A percentile compares a stretch with the other conserved stretches of the same genome.
These are phyloP conservation scores for Pseudorectes ferrugineus DNA, from an alignment of 2,113 vertebrate species.

Conservation along the genomic window DNA sequence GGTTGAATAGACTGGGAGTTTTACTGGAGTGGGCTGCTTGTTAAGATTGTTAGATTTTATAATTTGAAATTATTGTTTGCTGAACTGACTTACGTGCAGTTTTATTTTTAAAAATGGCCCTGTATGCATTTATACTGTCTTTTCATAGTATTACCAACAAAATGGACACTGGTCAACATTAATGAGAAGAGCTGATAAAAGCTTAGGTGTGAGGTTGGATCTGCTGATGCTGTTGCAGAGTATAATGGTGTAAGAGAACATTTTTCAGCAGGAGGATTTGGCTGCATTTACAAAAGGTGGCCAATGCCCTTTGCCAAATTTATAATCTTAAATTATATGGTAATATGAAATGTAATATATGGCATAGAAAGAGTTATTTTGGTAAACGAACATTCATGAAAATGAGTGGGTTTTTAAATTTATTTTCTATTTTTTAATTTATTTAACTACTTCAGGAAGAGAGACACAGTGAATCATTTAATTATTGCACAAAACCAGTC, in stretches of 20 bases:
- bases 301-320: not conserved
- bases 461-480: slow-evolving; percentile 2
- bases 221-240: not conserved
- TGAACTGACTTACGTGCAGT: not conserved
- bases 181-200: not conserved
- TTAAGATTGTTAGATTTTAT: not conserved
- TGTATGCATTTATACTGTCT: not conserved
- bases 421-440: not conserved
- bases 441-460: not conserved
- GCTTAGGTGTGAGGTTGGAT: not conserved
- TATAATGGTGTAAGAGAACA: not conserved
- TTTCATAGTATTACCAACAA: not conserved
- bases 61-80: not conserved
- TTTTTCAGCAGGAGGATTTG: not conserved
- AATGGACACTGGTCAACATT: not conserved
- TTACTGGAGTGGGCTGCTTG: not conserved
- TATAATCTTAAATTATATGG: not conserved
- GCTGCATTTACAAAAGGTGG: not conserved
- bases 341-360: not conserved
- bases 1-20: not conserved
- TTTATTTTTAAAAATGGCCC: not conserved
- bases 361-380: not conserved
- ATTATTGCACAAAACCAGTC: slow-evolving; percentile 13
- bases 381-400: not conserved
- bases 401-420: not conserved